Evolutionary conservation across 2,888 invertebrate genomes (phyloP).

Genomic region (Taenaris catops): DNA sequence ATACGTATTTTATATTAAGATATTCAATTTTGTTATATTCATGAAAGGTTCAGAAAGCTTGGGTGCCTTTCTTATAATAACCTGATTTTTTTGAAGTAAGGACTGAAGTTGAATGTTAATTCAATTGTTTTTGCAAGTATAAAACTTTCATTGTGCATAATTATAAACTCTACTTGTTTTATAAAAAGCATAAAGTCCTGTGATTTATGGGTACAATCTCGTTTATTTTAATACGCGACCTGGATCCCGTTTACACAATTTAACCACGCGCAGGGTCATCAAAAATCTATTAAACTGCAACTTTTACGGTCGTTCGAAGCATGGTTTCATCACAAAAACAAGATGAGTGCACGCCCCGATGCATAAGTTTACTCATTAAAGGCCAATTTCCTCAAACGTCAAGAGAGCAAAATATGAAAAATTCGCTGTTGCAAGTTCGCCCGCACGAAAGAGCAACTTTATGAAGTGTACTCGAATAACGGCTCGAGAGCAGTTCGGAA

Average conservation of each 20-base stretch:
- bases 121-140: too few species aligned
- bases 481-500: constrained; percentile 32
- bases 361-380: constrained; percentile 54
- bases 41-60: too few species aligned
- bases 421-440: constrained; percentile 35
- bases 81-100: too few species aligned
- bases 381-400: constrained; percentile 46
- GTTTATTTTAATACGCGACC: constrained; percentile 14
- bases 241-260: constrained; percentile 14
- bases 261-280: constrained; percentile 12
- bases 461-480: constrained; percentile 41
- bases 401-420: constrained; percentile 43
- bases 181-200: constrained; percentile 5
- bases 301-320: constrained; percentile 17
- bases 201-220: constrained; percentile 12
- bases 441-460: constrained; percentile 33
- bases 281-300: constrained; percentile 22
- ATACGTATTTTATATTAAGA: too few species aligned
- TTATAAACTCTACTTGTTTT: constrained; percentile 4
- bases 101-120: too few species aligned
- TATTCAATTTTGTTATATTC: too few species aligned
- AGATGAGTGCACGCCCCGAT: constrained; percentile 32
- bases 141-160: too few species aligned
- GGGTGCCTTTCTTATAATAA: too few species aligned
- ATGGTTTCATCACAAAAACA: constrained; percentile 27